A percentile compares a stretch with the other conserved stretches of the same genome.
Conservation (phyloP, 2,888 invertebrate genomes). For the Philaethria dido region DNA sequence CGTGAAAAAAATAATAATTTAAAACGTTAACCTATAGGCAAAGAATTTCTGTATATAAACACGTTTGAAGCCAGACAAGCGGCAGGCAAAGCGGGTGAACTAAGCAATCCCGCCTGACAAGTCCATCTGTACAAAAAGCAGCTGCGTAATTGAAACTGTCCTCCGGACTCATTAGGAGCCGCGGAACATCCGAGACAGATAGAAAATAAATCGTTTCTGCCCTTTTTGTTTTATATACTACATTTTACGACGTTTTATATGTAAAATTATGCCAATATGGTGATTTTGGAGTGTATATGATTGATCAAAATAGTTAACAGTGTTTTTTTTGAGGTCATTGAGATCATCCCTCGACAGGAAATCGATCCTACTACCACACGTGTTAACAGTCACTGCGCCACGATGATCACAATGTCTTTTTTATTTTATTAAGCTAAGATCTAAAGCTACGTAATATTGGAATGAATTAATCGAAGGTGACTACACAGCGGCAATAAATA, state of each 20-base stretch:
- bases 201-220: slow-evolving; percentile 46
- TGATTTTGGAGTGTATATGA: too few relatives aligned
- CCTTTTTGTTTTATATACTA: slow-evolving; percentile 34
- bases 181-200: slow-evolving; percentile 48
- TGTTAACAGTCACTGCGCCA: too few relatives aligned
- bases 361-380: too few relatives aligned
- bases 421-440: too few relatives aligned
- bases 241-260: slow-evolving; percentile 1
- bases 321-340: too few relatives aligned
- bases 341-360: too few relatives aligned
- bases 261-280: not conserved
- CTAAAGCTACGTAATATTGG: too few relatives aligned
- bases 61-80: slow-evolving; percentile 44
- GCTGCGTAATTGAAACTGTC: slow-evolving; percentile 63
- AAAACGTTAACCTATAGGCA: not conserved
- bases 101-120: slow-evolving; percentile 56
- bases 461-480: too few relatives aligned
- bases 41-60: slow-evolving; percentile 22
- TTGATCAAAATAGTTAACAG: too few relatives aligned
- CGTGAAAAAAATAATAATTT: too few relatives aligned
- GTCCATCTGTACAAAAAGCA: slow-evolving; percentile 55
- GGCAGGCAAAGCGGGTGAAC: slow-evolving; percentile 39
- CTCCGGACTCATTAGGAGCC: slow-evolving; percentile 58
- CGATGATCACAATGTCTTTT: too few relatives aligned
- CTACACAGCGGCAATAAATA: too few relatives aligned